Evolutionary conservation across 2,888 invertebrate species (phyloP), one percentile per base, ranked within the genome.

Genomic region (Neoitamus cyanurus): DNA sequence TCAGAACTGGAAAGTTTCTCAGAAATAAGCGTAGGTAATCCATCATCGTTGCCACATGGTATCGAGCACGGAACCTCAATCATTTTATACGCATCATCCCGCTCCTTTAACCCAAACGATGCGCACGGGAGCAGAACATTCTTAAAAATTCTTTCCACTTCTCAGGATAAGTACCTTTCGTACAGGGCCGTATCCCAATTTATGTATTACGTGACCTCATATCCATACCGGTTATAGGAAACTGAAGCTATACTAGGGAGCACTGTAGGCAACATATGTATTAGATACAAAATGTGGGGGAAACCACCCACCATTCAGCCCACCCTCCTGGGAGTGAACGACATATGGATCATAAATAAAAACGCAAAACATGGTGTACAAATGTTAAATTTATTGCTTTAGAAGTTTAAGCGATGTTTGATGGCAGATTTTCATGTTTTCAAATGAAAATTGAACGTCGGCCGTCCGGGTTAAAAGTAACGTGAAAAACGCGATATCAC

Each of bases 131-230:
- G 58, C 30, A 30, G 78, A 80, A 80, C 58, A 48, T 80, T 58
- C 78, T 80, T 80, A 80, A 80, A 80, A 80, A 80, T 80, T 80
- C 78, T 58, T 80, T 15, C 78, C 78, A 80, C 78, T 80, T 80
- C 78, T 80, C 78, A 68, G 83, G 73, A 75, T 83, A 83, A 83
- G 83, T 83, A 75, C 58, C 78, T 69, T 72, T 77, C 68, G 69
- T 75, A 77, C 68, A 75, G 77, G 75, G 75, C 84, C 75, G 77
- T 75, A 75, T 84, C 84, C 75, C 84, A 84, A 84, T 84, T 84
- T 84, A 84, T 84, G 84, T 77, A 75, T 84, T 84, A 84, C 84
- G 84, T 84, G 84, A 84, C 77, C 84, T 84, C 69, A 84, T 84
- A 84, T 72, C 46, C 42, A 83, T 80, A 48, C 78, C 58, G 34